Base-by-base conservation (phyloP, 2,888 invertebrate species). In the Galeopsomyia nigrocyanea region DNA sequence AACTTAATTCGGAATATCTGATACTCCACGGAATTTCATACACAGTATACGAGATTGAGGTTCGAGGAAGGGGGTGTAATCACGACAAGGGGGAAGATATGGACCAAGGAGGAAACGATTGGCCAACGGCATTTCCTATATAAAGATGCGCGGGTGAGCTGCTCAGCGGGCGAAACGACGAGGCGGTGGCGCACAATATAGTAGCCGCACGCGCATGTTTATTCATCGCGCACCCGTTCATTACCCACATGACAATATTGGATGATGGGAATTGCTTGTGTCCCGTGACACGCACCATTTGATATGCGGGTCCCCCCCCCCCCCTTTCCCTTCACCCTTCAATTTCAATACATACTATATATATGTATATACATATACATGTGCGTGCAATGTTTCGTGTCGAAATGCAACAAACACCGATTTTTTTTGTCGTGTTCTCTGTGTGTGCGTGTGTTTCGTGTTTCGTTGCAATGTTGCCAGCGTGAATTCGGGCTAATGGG, bases 231-330 rank as follows among this genome's bases (percentile, higher is more conserved):
- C 80, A 82, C 79, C 79, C 82, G 82, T 84, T 85, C 85, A 84
- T 85, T 84, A 84, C 84, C 84, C 84, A 83, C 84, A 83, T 83
- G 85, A 85, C 85, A 85, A 85, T 85, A 85, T 85, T 84, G 83
- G 83, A 83, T 84, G 83, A 84, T 84, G 83, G 83, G 82, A 84
- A 84, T 85, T 82, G 84, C 84, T 84, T 82, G 84, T 84, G 84
- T 81, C 82, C 80, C 82, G 81, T 80, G 84, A 83, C 82, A 84
- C 82, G 84, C 84, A 80, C 82, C 84, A 84, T 84, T 85, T 84
- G 83, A 84, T 83, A 84, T 83, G 84, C 85, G 84, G 82, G 84
- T 79, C 78, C 79, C 77, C 76, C 74, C 71, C 75, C 74, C 69
- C 61, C 71, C 56, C 61, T 50, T 53, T 57, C 50, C 57, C 7